Conservation (phyloP, 2,113 vertebrate species). For the Barnardius zonarius region DNA sequence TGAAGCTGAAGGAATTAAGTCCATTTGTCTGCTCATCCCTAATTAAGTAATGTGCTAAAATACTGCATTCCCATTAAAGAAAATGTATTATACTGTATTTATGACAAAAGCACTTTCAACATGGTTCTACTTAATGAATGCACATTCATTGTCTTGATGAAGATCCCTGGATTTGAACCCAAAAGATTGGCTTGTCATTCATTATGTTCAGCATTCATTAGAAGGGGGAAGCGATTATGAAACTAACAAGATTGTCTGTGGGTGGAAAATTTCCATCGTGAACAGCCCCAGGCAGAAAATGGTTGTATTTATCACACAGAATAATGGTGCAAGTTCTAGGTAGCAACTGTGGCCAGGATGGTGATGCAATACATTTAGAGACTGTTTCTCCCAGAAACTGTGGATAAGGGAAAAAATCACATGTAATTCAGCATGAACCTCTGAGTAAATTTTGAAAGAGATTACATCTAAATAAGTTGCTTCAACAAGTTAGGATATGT, state of each 20-base stretch:
- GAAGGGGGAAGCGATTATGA: constrained; percentile 28
- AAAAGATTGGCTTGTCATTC: constrained; percentile 16
- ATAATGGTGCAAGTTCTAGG: background rate
- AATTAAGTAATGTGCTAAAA: constrained; percentile 57
- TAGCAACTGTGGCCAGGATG: background rate
- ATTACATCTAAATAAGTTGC: background rate
- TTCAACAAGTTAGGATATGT: background rate
- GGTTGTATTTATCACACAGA: background rate
- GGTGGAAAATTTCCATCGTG: background rate
- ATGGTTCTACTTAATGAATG: constrained; percentile 23
- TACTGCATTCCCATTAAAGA: constrained; percentile 23
- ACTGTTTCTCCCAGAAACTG: background rate
- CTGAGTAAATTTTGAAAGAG: background rate
- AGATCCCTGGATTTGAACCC: constrained; percentile 37
- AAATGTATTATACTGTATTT: constrained; percentile 37
- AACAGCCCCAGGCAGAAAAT: background rate
- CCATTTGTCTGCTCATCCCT: constrained; percentile 38
- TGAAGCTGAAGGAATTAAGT: constrained; percentile 46
- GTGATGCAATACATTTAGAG: background rate
- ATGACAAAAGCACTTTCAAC: constrained; percentile 11
- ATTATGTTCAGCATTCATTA: constrained; percentile 14
- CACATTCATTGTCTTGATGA: constrained; percentile 41
- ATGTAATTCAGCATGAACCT: background rate
- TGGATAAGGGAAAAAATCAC: background rate
- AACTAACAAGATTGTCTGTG: constrained; percentile 29